Conservation (phyloP, 1,140 invertebrate genomes). For the Drosophila rufa region DNA sequence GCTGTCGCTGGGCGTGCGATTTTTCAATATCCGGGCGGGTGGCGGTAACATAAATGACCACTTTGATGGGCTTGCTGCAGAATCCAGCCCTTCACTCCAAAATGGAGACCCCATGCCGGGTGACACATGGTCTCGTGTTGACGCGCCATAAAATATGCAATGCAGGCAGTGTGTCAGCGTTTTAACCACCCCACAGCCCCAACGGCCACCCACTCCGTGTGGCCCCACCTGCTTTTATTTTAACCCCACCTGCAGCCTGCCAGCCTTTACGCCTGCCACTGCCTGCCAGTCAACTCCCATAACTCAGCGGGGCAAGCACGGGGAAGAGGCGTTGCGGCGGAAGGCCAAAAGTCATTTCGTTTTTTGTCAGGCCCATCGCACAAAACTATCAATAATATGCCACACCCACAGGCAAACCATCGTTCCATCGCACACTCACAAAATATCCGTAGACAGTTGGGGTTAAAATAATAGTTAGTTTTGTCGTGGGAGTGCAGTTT, state of each 20-base stretch:
- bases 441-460: background rate
- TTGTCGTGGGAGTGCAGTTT: background rate
- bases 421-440: background rate
- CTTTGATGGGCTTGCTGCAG: slow-evolving; percentile 45
- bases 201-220: slow-evolving; percentile 3
- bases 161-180: slow-evolving; percentile 78
- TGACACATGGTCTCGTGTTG: slow-evolving; percentile 83
- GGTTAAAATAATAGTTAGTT: slow-evolving; percentile 14
- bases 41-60: slow-evolving; percentile 49
- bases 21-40: slow-evolving; percentile 74
- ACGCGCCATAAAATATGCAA: slow-evolving; percentile 82
- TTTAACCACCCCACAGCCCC: slow-evolving; percentile 35
- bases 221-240: slow-evolving; percentile 31
- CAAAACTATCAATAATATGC: slow-evolving; percentile 80
- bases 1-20: slow-evolving; percentile 52
- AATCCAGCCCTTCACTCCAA: slow-evolving; percentile 3
- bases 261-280: background rate
- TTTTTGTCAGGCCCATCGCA: slow-evolving; percentile 68
- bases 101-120: slow-evolving; percentile 45
- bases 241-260: slow-evolving; percentile 8
- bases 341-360: slow-evolving; percentile 63
- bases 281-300: slow-evolving; percentile 36
- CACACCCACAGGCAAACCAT: slow-evolving; percentile 34
- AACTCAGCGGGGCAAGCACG: slow-evolving; percentile 17
- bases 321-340: slow-evolving; percentile 2